phyloP scores from a whole-genome alignment of 2,888 invertebrate genomes.

The Pyrocoelia pectoralis region DNA sequence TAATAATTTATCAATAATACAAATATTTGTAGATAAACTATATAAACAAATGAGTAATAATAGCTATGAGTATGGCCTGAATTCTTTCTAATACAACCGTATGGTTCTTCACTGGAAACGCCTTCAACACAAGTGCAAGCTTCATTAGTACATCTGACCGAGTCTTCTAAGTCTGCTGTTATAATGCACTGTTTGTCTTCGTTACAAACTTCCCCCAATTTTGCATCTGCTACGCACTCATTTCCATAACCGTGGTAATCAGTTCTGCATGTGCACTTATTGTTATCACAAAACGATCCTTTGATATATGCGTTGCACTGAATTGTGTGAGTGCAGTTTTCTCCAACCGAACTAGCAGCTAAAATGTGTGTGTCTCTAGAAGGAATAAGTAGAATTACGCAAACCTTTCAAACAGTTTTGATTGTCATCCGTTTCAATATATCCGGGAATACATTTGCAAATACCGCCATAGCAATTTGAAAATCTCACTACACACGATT shows the following conservation, averaged over 20 bases:
- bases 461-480: slow-evolving; percentile 50
- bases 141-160: slow-evolving; percentile 48
- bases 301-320: slow-evolving; percentile 53
- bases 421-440: slow-evolving; percentile 47
- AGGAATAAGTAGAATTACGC: not conserved
- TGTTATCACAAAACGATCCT: slow-evolving; percentile 45
- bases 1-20: too few species aligned
- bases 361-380: slow-evolving; percentile 4
- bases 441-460: slow-evolving; percentile 52
- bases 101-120: slow-evolving; percentile 10
- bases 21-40: too few species aligned
- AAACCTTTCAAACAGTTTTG: slow-evolving; percentile 53
- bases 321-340: slow-evolving; percentile 50
- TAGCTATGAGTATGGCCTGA: too few species aligned
- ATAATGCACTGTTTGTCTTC: slow-evolving; percentile 51
- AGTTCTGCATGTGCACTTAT: slow-evolving; percentile 48
- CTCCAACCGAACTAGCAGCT: slow-evolving; percentile 53
- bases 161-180: slow-evolving; percentile 36
- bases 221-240: slow-evolving; percentile 46
- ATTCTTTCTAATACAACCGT: slow-evolving; percentile 21
- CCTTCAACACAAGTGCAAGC: slow-evolving; percentile 51
- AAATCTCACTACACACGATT: slow-evolving; percentile 47
- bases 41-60: too few species aligned
- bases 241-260: slow-evolving; percentile 48
- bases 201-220: slow-evolving; percentile 47